Percentiles rank a stretch among this genome's conserved stretches.
Evolutionary conservation across 1,140 invertebrate genomes (phyloP).

Genomic region (Drosophila triauraria): DNA sequence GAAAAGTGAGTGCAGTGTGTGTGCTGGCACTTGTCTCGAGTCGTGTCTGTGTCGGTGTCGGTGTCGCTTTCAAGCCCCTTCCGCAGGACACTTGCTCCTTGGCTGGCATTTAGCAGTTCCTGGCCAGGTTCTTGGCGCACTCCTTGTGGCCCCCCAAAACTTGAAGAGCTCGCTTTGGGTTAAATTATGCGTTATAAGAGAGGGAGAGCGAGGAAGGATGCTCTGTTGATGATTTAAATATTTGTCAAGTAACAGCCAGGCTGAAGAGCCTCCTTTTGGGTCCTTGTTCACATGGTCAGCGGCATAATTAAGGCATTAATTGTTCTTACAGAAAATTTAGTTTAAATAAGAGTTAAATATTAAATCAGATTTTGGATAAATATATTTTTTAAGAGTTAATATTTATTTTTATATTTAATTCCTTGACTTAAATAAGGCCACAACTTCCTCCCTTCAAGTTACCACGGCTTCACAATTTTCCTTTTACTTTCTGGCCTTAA

Average conservation of each 20-base stretch:
- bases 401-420: no score
- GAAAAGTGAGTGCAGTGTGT: constrained; percentile 1
- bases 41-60: constrained; percentile 27
- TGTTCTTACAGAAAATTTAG: no score
- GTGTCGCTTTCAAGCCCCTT: constrained; percentile 21
- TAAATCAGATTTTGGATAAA: no score
- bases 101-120: constrained; percentile 65
- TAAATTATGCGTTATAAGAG: constrained; percentile 66
- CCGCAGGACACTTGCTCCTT: constrained; percentile 21
- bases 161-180: constrained; percentile 51
- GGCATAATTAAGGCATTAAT: constrained; percentile 11
- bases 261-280: constrained; percentile 23
- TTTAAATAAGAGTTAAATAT: no score
- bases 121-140: constrained; percentile 38
- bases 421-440: no score
- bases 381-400: no score
- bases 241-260: constrained; percentile 43
- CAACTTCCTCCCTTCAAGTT: no score
- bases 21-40: constrained; percentile 34
- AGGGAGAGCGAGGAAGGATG: no score
- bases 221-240: constrained; percentile 59
- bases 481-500: neutral
- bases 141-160: constrained; percentile 23
- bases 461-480: no score
- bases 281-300: constrained; percentile 41